Conservation (phyloP, 2,113 vertebrate species). For the Progne subis region DNA sequence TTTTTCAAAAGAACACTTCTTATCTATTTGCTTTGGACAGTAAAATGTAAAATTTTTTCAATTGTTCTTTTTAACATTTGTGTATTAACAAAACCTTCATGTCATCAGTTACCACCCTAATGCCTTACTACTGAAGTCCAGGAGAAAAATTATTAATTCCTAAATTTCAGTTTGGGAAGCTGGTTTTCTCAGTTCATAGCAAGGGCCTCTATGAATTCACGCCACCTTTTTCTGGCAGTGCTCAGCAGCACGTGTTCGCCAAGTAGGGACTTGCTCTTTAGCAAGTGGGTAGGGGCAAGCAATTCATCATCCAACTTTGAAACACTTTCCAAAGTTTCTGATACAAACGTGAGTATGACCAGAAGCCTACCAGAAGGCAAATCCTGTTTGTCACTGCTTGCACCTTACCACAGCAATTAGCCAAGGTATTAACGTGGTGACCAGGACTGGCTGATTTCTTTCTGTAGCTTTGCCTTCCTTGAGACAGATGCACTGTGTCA, state of each 20-base stretch:
- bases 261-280: background rate
- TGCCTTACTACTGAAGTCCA: background rate
- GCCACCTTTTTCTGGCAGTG: background rate
- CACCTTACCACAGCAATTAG: background rate
- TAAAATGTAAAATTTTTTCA: background rate
- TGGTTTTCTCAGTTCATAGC: background rate
- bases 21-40: background rate
- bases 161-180: background rate
- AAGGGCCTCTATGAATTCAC: background rate
- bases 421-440: background rate
- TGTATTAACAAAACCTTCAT: background rate
- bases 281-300: background rate
- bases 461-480: background rate
- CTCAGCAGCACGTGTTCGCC: fast-evolving
- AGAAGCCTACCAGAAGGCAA: background rate
- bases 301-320: background rate
- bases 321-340: fast-evolving
- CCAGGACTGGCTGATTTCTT: background rate
- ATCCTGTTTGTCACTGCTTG: background rate
- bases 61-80: background rate
- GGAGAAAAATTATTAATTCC: background rate
- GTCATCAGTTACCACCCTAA: background rate
- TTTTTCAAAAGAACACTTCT: background rate
- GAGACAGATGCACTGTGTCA: background rate
- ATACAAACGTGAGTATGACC: background rate